A percentile compares a stretch with the other conserved stretches of the same genome.
Evolutionary conservation across 2,113 vertebrate species (phyloP).

Genomic region (Salvelinus alpinus): DNA sequence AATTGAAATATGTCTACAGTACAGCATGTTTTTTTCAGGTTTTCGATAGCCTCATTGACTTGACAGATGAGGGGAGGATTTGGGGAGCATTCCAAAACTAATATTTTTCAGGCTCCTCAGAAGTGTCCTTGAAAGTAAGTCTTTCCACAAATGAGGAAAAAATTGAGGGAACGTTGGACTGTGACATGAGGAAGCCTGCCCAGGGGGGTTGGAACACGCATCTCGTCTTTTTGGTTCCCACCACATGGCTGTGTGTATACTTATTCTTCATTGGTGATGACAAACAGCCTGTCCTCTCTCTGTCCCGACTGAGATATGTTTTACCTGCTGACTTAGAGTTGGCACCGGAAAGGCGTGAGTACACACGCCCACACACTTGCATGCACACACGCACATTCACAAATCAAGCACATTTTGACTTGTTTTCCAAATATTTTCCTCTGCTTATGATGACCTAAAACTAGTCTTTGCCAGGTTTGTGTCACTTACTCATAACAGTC

Average conservation of each 20-base stretch:
- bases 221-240: background rate
- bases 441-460: conserved; percentile 45
- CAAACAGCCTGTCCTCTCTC: conserved; percentile 1
- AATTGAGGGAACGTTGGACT: background rate
- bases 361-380: conserved; percentile 14
- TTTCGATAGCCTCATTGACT: conserved; percentile 13
- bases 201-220: background rate
- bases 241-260: conserved; percentile 25
- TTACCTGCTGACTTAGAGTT: conserved; percentile 22
- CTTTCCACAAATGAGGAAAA: conserved; percentile 26
- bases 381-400: conserved; percentile 14
- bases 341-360: conserved; percentile 10
- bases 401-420: too few species aligned
- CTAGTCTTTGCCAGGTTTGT: background rate
- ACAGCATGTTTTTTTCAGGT: conserved; percentile 10
- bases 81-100: conserved; percentile 39
- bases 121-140: conserved; percentile 18
- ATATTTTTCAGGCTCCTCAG: conserved; percentile 22
- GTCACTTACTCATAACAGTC: background rate
- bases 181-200: conserved; percentile 16
- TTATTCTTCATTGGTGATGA: conserved; percentile 31
- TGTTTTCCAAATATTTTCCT: conserved; percentile 46
- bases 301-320: conserved; percentile 16
- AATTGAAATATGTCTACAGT: background rate
- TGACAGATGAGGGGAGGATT: background rate